These are phyloP conservation scores for Nephrotoma flavescens DNA, from an alignment of 2,888 invertebrate genomes.

Conservation along the genomic window DNA sequence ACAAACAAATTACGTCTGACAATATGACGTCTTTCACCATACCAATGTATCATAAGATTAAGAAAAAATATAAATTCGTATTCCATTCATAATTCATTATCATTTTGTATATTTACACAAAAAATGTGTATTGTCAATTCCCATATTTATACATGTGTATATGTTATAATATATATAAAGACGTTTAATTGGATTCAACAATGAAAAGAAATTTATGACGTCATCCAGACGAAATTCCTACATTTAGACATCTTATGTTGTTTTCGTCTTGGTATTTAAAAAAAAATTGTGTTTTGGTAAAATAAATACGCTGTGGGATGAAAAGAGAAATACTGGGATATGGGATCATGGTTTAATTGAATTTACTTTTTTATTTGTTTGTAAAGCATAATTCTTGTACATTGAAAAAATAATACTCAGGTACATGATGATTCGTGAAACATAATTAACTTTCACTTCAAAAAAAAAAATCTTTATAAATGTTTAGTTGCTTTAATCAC, in stretches of 20 bases:
- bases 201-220: background rate
- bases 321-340: background rate
- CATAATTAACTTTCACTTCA: background rate
- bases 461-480: background rate
- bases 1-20: background rate
- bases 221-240: background rate
- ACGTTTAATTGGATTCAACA: background rate
- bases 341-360: background rate
- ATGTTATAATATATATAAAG: background rate
- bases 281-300: background rate
- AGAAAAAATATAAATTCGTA: background rate
- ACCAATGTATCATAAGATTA: background rate
- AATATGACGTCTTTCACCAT: background rate
- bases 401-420: background rate
- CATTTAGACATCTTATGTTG: background rate
- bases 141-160: background rate
- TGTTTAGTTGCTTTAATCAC: background rate
- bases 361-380: background rate
- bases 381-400: too few species aligned
- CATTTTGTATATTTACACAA: background rate
- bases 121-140: background rate
- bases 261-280: background rate
- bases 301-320: background rate
- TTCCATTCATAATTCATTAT: background rate
- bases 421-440: background rate